Evolutionary conservation across 2,888 invertebrate species (phyloP).

Genomic region (Hydriomena furcata): DNA sequence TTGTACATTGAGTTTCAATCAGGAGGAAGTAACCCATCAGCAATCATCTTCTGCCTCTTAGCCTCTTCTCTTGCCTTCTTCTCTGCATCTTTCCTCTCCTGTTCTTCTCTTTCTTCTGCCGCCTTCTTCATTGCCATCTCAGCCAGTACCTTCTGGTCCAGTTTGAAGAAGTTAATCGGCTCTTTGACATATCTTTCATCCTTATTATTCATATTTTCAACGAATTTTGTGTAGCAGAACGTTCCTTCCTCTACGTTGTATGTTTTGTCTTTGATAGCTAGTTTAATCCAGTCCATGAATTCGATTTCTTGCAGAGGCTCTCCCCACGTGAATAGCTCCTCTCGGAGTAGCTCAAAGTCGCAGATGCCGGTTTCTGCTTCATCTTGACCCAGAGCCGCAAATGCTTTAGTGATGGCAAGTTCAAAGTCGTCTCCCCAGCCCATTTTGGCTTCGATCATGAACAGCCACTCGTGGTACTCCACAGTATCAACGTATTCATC

Average conservation of each 20-base stretch:
- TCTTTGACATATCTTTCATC: slow-evolving; percentile 64
- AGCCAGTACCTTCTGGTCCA: slow-evolving; percentile 74
- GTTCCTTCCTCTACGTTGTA: slow-evolving; percentile 55
- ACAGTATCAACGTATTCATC: slow-evolving; percentile 72
- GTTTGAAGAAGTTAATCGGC: slow-evolving; percentile 73
- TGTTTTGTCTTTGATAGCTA: slow-evolving; percentile 65
- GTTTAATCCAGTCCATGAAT: slow-evolving; percentile 62
- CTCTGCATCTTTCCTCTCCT: slow-evolving; percentile 64
- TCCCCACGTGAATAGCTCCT: slow-evolving; percentile 69
- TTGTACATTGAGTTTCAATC: slow-evolving; percentile 10
- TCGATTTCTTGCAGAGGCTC: slow-evolving; percentile 67
- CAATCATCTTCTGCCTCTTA: slow-evolving; percentile 64
- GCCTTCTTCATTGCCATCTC: slow-evolving; percentile 71
- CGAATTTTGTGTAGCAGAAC: slow-evolving; percentile 64
- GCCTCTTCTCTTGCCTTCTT: slow-evolving; percentile 62
- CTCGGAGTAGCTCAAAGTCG: slow-evolving; percentile 57
- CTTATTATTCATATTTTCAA: slow-evolving; percentile 71
- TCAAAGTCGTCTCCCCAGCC: slow-evolving; percentile 72
- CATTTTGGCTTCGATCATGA: slow-evolving; percentile 77
- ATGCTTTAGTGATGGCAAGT: slow-evolving; percentile 58
- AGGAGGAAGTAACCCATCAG: slow-evolving; percentile 57
- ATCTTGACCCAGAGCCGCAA: slow-evolving; percentile 66
- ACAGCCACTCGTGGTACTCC: slow-evolving; percentile 67
- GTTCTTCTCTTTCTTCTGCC: slow-evolving; percentile 60
- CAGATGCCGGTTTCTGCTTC: slow-evolving; percentile 61